Evolutionary conservation across 2,797 vertebrate genomes (phyloP), one percentile per base, ranked within the genome.

Genomic region (Darevskia nairensis): DNA sequence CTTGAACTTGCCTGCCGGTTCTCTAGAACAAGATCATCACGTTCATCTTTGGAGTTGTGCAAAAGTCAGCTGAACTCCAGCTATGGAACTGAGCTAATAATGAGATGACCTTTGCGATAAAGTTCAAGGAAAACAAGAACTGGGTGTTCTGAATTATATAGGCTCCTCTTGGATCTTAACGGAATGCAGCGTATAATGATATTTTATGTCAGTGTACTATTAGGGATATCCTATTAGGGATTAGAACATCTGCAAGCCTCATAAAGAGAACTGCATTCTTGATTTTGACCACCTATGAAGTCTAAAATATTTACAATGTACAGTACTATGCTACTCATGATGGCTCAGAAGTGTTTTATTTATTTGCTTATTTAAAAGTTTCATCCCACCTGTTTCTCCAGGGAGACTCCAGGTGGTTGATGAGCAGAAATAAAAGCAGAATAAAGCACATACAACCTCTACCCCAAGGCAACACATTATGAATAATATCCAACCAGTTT

Each of bases 91-190:
- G 29, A 50, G 50, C 41, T 32, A 71, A n/a, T 71, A 83, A 71
- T 71, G 66, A 50, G 29, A 29, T 50, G 19, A 17, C 81, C 68
- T 83, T 32, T n/a, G 88, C 71, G 79, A 68, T 21, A 32, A 10
- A 64, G 2, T 74, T 72, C 32, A 83, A 66, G 11, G 4, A 89
- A 66, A 13, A 35, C 41, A 76, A 29, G 90, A 23, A 83, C 88
- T 81, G 86, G 59, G 66, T 81, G 46, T 89, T 83, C 77, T 82
- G 27, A 50, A 83, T 83, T 83, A 71, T 71, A 41, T 88, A 4
- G 32, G 88, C 86, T 92, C 92, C 15, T 78, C 89, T 90, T 93
- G 89, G 80, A 86, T 92, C 35, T 86, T 61, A 41, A 25, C 11
- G 83, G 69, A 85, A 32, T 55, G 46, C 21, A 87, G 84, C 84